A percentile compares a stretch with the other conserved stretches of the same genome.
Evolutionary conservation across 2,797 vertebrate species (phyloP).

Genomic region (Alauda arvensis): DNA sequence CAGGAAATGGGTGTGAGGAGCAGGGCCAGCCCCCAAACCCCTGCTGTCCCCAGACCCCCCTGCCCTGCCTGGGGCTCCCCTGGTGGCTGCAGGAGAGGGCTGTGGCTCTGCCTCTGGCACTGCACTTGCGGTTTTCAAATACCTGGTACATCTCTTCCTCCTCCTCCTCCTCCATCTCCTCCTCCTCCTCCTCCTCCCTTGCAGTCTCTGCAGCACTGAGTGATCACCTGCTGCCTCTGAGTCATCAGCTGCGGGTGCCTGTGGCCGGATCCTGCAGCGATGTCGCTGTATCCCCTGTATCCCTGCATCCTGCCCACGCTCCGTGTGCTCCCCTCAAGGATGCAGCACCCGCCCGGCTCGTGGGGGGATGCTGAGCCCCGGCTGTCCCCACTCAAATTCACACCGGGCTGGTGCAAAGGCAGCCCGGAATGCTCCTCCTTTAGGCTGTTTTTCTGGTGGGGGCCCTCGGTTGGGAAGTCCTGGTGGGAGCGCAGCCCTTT

Average conservation of each 20-base stretch:
- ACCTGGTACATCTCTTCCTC: not conserved
- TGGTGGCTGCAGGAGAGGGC: not conserved
- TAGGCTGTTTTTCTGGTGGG: not conserved
- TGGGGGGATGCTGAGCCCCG: not conserved
- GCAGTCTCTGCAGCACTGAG: not conserved
- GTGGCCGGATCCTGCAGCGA: not conserved
- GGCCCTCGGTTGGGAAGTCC: not conserved
- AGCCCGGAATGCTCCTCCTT: not conserved
- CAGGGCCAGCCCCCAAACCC: constrained; percentile 4
- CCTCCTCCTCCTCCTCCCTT: not conserved
- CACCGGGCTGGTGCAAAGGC: not conserved
- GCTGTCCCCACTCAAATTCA: fast-evolving
- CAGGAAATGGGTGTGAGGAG: constrained; percentile 68
- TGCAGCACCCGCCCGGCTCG: not conserved
- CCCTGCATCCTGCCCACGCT: not conserved
- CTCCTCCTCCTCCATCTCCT: not conserved
- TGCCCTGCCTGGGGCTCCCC: not conserved
- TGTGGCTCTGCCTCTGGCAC: not conserved
- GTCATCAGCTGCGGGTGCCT: constrained; percentile 13
- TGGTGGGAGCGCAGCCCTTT: not conserved
- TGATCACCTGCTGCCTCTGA: constrained; percentile 40
- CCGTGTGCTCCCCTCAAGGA: fast-evolving
- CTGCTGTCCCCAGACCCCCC: not conserved
- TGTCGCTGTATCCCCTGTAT: not conserved
- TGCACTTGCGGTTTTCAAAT: not conserved